Evolutionary conservation across 2,888 invertebrate species (phyloP).

Genomic region (Ennomos fuscantarius): DNA sequence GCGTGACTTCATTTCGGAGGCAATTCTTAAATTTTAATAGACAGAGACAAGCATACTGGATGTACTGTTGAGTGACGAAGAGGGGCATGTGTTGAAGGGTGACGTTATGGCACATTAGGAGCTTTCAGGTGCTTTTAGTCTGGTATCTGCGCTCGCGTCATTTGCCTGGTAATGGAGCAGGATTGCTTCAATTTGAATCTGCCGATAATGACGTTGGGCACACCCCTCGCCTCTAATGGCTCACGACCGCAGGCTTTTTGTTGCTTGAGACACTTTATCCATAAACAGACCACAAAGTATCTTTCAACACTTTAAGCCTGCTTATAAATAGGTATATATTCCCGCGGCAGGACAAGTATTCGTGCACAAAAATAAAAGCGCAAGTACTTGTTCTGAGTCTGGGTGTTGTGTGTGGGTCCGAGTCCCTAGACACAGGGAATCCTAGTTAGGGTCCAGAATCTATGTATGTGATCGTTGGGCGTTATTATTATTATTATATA

Average conservation of each 20-base stretch:
- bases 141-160: slow-evolving; percentile 67
- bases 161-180: slow-evolving; percentile 71
- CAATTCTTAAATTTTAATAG: slow-evolving; percentile 56
- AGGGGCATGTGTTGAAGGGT: slow-evolving; percentile 47
- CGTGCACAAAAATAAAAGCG: too few species aligned
- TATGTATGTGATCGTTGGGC: too few species aligned
- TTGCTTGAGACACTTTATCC: slow-evolving; percentile 21
- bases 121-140: slow-evolving; percentile 61
- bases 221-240: slow-evolving; percentile 60
- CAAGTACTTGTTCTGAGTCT: too few species aligned
- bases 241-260: slow-evolving; percentile 39
- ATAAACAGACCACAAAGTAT: slow-evolving; percentile 13
- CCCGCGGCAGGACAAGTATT: too few species aligned
- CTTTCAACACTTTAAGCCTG: slow-evolving; percentile 1
- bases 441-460: too few species aligned
- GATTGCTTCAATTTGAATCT: slow-evolving; percentile 74
- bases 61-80: slow-evolving; percentile 47
- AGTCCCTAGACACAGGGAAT: too few species aligned
- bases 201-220: slow-evolving; percentile 58
- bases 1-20: slow-evolving; percentile 68
- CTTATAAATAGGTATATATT: too few species aligned
- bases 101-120: slow-evolving; percentile 67
- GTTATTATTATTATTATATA: too few species aligned
- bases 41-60: slow-evolving; percentile 49
- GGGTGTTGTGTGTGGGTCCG: too few species aligned